Percentiles rank a stretch among this genome's conserved stretches.
Conservation (phyloP, 2,797 vertebrate genomes). For the Ctenochaetus hawaiiensis region DNA sequence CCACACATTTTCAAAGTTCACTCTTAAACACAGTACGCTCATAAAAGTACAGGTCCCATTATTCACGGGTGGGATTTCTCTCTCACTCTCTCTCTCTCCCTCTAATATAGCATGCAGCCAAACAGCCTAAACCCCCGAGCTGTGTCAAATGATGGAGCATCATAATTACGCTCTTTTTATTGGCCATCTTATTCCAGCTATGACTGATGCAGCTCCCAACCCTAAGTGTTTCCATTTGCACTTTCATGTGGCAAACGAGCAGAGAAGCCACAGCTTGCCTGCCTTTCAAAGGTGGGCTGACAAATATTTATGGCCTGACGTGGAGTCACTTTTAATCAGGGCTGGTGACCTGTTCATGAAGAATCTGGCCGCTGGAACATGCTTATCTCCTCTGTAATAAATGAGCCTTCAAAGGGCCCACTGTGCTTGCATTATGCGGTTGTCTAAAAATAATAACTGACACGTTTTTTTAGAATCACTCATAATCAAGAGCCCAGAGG, state of each 20-base stretch:
- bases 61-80: constrained; percentile 83
- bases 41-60: constrained; percentile 84
- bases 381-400: constrained; percentile 85
- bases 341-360: constrained; percentile 78
- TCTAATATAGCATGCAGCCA: constrained; percentile 62
- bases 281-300: constrained; percentile 86
- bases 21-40: constrained; percentile 80
- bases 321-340: constrained; percentile 85
- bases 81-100: constrained; percentile 49
- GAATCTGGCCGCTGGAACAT: constrained; percentile 79
- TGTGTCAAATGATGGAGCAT: constrained; percentile 87
- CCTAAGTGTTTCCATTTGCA: constrained; percentile 87
- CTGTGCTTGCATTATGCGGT: constrained; percentile 79
- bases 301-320: constrained; percentile 87
- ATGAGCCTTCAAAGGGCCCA: constrained; percentile 79
- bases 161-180: constrained; percentile 88
- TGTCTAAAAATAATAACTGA: constrained; percentile 88
- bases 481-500: constrained; percentile 74
- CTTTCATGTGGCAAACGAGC: constrained; percentile 86
- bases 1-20: constrained; percentile 87
- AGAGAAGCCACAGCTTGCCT: constrained; percentile 80
- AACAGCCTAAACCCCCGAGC: constrained; percentile 80
- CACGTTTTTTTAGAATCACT: constrained; percentile 84
- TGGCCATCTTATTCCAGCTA: constrained; percentile 87
- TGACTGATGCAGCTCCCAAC: constrained; percentile 86